Evolutionary conservation across 2,113 vertebrate species (phyloP).

Genomic region (Podarcis raffonei): DNA sequence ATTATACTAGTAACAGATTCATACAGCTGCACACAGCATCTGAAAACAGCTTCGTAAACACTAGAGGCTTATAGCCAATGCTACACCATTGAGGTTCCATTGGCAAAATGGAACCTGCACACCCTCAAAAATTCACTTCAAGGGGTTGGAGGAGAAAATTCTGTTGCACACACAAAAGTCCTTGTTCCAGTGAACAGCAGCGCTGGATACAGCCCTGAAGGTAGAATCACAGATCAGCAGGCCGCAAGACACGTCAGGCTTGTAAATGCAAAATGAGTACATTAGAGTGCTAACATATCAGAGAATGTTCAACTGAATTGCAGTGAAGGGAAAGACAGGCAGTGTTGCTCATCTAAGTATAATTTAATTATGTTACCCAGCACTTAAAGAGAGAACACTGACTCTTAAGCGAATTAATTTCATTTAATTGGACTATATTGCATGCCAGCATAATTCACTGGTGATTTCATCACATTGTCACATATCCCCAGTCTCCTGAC

Average conservation of each 20-base stretch:
- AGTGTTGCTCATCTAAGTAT: background rate
- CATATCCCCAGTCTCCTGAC: background rate
- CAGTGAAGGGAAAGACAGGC: rapidly evolving
- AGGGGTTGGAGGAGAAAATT: no score
- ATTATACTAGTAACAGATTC: no score
- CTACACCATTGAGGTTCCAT: no score
- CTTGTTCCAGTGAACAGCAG: no score
- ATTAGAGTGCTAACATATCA: background rate
- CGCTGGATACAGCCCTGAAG: background rate
- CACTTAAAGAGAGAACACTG: constrained; percentile 52
- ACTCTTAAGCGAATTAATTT: constrained; percentile 54
- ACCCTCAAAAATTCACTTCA: no score
- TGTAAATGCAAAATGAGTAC: constrained; percentile 1
- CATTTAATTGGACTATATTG: constrained; percentile 55
- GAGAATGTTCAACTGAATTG: background rate
- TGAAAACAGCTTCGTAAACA: no score
- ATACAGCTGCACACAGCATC: no score
- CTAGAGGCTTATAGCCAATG: no score
- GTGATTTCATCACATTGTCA: constrained; percentile 39
- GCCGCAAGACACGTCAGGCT: background rate
- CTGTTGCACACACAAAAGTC: no score
- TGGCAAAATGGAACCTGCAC: no score
- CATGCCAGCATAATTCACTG: constrained; percentile 35
- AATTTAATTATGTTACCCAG: background rate
- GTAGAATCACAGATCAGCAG: background rate